Conservation (phyloP, 2,888 invertebrate genomes). For the Neoaliturus tenellus region DNA sequence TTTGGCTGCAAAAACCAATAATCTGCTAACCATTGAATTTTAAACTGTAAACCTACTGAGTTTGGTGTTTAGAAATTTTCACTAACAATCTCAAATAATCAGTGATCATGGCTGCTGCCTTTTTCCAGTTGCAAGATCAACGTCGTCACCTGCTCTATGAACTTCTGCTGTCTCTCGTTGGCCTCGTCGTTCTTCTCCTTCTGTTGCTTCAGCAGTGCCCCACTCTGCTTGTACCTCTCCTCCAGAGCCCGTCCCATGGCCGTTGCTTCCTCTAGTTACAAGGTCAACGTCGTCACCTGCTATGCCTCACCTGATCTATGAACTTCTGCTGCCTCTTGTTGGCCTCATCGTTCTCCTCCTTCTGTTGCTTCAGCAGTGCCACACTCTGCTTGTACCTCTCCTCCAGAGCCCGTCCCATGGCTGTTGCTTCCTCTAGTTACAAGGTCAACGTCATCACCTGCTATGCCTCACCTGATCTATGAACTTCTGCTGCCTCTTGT, state of each 20-base stretch:
- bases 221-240: slow-evolving; percentile 73
- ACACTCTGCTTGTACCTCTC: slow-evolving; percentile 72
- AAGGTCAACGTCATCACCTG: slow-evolving; percentile 78
- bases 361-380: slow-evolving; percentile 76
- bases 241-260: slow-evolving; percentile 76
- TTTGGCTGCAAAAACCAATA: no score
- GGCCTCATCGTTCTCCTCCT: slow-evolving; percentile 83
- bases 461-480: slow-evolving; percentile 80
- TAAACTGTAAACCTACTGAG: no score
- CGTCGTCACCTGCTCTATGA: slow-evolving; percentile 87
- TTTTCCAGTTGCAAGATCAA: no score
- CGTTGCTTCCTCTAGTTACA: no score
- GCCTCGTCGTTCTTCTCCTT: slow-evolving; percentile 84
- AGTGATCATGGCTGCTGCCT: no score
- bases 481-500: slow-evolving; percentile 88
- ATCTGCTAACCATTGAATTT: no score
- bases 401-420: slow-evolving; percentile 77
- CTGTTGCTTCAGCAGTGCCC: slow-evolving; percentile 75
- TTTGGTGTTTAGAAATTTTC: no score
- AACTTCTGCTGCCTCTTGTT: slow-evolving; percentile 89
- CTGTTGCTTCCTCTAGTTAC: slow-evolving; percentile 78
- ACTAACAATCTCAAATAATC: no score
- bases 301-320: slow-evolving; percentile 80
- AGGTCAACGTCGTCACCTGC: no score
- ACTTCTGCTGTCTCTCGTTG: slow-evolving; percentile 87